Percentiles rank a stretch among this genome's conserved stretches.
Conservation (phyloP, 2,888 invertebrate species). For the Chymomyza caudatula region DNA sequence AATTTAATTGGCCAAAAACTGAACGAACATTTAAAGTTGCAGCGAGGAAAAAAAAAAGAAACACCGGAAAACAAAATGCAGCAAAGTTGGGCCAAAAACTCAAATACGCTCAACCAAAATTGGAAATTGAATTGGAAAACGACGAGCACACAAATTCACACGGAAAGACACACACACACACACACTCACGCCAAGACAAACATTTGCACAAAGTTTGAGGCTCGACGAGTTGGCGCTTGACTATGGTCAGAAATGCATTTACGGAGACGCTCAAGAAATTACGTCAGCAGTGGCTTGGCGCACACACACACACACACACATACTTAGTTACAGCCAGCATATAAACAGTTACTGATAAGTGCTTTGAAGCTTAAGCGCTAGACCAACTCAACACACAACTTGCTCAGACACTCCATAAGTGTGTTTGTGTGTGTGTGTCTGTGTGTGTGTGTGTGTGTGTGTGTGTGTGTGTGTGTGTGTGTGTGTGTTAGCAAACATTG, state of each 20-base stretch:
- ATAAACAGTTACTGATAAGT: conserved; percentile 42
- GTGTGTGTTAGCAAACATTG: conserved; percentile 24
- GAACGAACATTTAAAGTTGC: conserved; percentile 22
- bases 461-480: conserved; percentile 8
- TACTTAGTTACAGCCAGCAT: background rate
- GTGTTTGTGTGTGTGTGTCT: conserved; percentile 19
- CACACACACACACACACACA: conserved; percentile 20
- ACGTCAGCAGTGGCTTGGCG: conserved; percentile 66
- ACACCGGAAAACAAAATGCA: background rate
- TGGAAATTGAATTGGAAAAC: conserved; percentile 67
- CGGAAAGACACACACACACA: background rate
- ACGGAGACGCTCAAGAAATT: conserved; percentile 56
- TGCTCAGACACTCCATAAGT: background rate
- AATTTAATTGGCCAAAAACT: conserved; percentile 59
- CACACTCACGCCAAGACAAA: background rate
- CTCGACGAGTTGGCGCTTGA: background rate
- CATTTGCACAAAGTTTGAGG: background rate
- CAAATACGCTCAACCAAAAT: conserved; percentile 35
- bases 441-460: conserved; percentile 8
- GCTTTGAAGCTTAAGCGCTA: conserved; percentile 60
- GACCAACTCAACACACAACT: conserved; percentile 31
- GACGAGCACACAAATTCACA: conserved; percentile 12
- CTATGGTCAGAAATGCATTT: conserved; percentile 53
- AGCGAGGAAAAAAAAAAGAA: conserved; percentile 17
- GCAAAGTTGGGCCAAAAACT: background rate